Percentiles rank a stretch among this genome's conserved stretches.
phyloP scores from a whole-genome alignment of 2,888 invertebrate genomes.

The Ormyrus nitidulus region DNA sequence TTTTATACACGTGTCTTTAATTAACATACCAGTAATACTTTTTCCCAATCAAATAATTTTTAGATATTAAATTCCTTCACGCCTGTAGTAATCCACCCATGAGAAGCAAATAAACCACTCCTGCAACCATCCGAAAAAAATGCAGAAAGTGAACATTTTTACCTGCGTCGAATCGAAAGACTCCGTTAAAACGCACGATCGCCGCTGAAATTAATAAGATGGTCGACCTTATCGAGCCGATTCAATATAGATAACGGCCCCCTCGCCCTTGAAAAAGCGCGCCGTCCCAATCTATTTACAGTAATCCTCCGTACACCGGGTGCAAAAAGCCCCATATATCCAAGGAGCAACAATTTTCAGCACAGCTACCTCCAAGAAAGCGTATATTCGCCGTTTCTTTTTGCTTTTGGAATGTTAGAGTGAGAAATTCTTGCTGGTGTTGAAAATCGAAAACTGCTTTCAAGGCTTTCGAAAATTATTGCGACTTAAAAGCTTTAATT shows the following conservation, averaged over 20 bases:
- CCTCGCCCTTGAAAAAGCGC: conserved; percentile 8
- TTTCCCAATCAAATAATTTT: too few relatives aligned
- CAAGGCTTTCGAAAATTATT: too few relatives aligned
- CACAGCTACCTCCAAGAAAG: not conserved
- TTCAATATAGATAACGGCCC: conserved; percentile 42
- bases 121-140: too few relatives aligned
- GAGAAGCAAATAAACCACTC: too few relatives aligned
- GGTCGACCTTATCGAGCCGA: conserved; percentile 25
- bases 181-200: conserved; percentile 16
- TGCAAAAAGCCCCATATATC: conserved; percentile 44
- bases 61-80: too few relatives aligned
- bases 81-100: too few relatives aligned
- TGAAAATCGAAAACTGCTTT: too few relatives aligned
- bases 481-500: too few relatives aligned
- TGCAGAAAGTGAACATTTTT: conserved; percentile 12
- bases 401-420: not conserved
- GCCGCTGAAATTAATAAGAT: conserved; percentile 33
- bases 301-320: conserved; percentile 14
- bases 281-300: conserved; percentile 41
- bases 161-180: not conserved
- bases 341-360: conserved; percentile 29
- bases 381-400: not conserved
- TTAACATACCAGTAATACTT: too few relatives aligned
- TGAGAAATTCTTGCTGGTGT: too few relatives aligned
- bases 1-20: too few relatives aligned